Evolutionary conservation across 1,140 invertebrate species (phyloP).

Genomic region (Harpegnathos saltator): DNA sequence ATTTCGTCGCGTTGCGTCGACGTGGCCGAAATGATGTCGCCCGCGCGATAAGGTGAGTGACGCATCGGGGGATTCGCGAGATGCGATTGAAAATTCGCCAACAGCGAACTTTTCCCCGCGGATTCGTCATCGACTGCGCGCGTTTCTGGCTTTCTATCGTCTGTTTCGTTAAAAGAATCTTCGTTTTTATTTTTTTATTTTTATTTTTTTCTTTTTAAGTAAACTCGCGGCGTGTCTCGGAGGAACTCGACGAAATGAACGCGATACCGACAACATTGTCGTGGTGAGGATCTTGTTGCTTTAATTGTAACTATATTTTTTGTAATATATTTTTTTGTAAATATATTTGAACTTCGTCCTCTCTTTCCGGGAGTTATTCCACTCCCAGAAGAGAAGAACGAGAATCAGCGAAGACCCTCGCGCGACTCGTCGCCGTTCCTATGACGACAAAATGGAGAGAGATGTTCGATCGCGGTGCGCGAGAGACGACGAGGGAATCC

Average conservation of each 20-base stretch:
- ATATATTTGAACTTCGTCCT: background rate
- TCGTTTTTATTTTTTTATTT: no score
- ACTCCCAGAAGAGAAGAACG: slow-evolving; percentile 14
- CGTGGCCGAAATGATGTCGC: background rate
- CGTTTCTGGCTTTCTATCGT: background rate
- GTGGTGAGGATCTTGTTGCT: background rate
- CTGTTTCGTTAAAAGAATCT: background rate
- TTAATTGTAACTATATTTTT: no score
- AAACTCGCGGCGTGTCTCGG: no score
- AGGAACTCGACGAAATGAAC: background rate
- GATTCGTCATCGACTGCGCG: background rate
- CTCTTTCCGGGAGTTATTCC: background rate
- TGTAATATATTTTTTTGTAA: no score
- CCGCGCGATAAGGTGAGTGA: background rate
- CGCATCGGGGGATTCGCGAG: background rate
- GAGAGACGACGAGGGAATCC: slow-evolving; percentile 23
- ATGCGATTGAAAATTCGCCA: background rate
- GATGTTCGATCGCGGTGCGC: slow-evolving; percentile 25
- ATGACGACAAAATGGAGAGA: slow-evolving; percentile 58
- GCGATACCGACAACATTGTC: background rate
- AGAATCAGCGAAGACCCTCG: slow-evolving; percentile 1
- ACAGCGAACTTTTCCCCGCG: background rate
- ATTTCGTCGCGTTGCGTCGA: background rate
- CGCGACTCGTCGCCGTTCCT: slow-evolving; percentile 36
- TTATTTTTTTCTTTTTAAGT: no score